phyloP scores from a whole-genome alignment of 2,888 invertebrate species.

The Euclidia mi region DNA sequence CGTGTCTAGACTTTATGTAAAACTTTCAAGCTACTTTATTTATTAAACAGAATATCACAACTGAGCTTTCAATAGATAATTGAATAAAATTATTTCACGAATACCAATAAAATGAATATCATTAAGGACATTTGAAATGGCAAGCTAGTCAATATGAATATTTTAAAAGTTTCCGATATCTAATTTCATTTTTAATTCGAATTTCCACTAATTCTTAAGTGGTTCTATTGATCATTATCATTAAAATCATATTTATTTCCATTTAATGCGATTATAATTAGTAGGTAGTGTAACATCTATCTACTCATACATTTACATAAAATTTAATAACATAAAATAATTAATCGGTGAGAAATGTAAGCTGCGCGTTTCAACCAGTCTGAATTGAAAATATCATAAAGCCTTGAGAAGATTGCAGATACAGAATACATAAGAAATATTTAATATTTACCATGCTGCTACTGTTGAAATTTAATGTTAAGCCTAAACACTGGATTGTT shows the following conservation, averaged over 20 bases:
- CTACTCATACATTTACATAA: slow-evolving; percentile 44
- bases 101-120: background rate
- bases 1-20: too few species aligned
- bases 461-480: slow-evolving; percentile 21
- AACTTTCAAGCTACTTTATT: too few species aligned
- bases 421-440: slow-evolving; percentile 4
- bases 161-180: slow-evolving; percentile 17
- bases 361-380: slow-evolving; percentile 35
- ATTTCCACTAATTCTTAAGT: slow-evolving; percentile 16
- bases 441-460: slow-evolving; percentile 9
- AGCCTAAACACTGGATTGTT: slow-evolving; percentile 6
- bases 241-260: slow-evolving; percentile 30
- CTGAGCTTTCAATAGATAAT: background rate
- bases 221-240: slow-evolving; percentile 21
- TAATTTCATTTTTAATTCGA: slow-evolving; percentile 9
- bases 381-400: slow-evolving; percentile 12
- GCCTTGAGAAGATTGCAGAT: slow-evolving; percentile 13
- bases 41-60: too few species aligned
- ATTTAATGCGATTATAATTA: slow-evolving; percentile 41
- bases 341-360: slow-evolving; percentile 57
- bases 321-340: slow-evolving; percentile 46
- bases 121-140: too few species aligned
- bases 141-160: background rate
- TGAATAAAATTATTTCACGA: background rate
- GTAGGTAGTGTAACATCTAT: slow-evolving; percentile 43